Conservation (phyloP, 2,888 invertebrate species). For the Xanthorhoe spadicearia region DNA sequence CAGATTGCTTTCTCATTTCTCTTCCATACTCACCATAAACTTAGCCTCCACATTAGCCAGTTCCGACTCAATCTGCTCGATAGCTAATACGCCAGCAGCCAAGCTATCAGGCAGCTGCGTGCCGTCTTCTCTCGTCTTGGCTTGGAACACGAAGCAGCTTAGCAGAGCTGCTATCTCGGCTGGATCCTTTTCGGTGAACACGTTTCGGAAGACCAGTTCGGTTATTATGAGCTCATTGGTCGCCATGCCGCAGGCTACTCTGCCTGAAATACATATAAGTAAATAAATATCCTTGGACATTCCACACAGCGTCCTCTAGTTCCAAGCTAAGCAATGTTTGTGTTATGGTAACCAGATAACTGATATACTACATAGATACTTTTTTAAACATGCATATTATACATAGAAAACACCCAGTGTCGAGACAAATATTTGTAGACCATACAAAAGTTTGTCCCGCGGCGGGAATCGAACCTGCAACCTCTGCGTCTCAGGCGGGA, state of each 20-base stretch:
- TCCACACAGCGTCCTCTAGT: too few species aligned
- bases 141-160: conserved; percentile 97
- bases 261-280: conserved; percentile 48
- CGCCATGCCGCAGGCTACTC: conserved; percentile 80
- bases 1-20: too few species aligned
- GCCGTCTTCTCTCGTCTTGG: conserved; percentile 86
- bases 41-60: conserved; percentile 88
- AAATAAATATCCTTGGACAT: too few species aligned
- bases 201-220: conserved; percentile 95
- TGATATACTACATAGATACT: too few species aligned
- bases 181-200: conserved; percentile 92
- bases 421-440: too few species aligned
- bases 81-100: conserved; percentile 87
- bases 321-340: too few species aligned
- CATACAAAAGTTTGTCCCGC: too few species aligned
- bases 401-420: too few species aligned
- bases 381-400: too few species aligned
- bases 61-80: conserved; percentile 88
- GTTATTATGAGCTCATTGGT: conserved; percentile 95
- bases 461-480: too few species aligned
- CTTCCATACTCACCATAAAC: conserved; percentile 77
- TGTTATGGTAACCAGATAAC: too few species aligned
- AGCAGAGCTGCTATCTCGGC: conserved; percentile 97
- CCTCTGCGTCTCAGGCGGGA: too few species aligned
- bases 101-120: conserved; percentile 86